These are phyloP conservation scores for Galbula dea DNA, from an alignment of 2,113 vertebrate species.

Conservation along the genomic window DNA sequence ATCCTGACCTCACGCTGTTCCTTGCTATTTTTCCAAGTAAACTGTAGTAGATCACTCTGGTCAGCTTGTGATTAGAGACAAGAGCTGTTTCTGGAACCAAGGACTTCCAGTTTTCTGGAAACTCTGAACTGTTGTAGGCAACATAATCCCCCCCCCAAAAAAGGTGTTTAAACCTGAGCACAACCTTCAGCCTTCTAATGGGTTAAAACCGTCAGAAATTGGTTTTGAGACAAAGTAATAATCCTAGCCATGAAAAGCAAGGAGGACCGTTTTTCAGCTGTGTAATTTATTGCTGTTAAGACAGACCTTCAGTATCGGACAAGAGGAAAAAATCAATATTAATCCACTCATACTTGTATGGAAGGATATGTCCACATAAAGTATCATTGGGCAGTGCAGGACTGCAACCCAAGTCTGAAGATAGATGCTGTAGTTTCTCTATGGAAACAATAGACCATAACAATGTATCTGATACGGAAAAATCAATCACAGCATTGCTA, in stretches of 20 bases:
- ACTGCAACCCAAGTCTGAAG: constrained; percentile 58
- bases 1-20: background rate
- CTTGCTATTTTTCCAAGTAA: background rate
- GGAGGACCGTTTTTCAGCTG: constrained; percentile 19
- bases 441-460: constrained; percentile 72
- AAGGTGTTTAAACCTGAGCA: background rate
- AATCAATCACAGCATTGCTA: constrained; percentile 70
- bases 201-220: constrained; percentile 57
- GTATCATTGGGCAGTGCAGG: constrained; percentile 35
- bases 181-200: background rate
- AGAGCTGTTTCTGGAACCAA: background rate
- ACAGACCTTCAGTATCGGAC: constrained; percentile 58
- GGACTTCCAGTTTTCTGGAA: background rate
- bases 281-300: constrained; percentile 70
- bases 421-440: constrained; percentile 68
- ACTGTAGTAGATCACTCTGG: background rate
- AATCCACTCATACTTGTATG: constrained; percentile 76
- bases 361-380: constrained; percentile 72
- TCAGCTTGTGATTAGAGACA: background rate
- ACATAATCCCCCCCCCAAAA: background rate
- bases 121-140: background rate
- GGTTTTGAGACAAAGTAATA: constrained; percentile 40
- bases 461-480: constrained; percentile 71
- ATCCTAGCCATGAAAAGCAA: constrained; percentile 29
- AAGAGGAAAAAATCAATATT: constrained; percentile 74